phyloP scores from a whole-genome alignment of 2,797 vertebrate species.

The Phrynocephalus guinanensis region DNA sequence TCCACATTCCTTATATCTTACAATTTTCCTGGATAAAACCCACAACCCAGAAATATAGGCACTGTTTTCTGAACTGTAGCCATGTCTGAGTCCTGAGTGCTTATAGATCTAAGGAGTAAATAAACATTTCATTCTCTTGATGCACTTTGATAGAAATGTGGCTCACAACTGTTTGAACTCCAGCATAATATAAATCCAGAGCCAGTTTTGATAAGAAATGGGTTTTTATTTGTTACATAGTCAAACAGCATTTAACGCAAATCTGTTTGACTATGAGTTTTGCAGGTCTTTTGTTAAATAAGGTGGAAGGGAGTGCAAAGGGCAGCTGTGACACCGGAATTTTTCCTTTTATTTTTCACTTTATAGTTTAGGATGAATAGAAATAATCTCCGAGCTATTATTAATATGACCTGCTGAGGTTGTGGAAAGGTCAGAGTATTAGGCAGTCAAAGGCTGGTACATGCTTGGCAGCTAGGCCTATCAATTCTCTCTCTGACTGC shows the following conservation, averaged over 20 bases:
- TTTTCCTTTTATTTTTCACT: background rate
- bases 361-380: background rate
- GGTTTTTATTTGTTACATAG: background rate
- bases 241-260: background rate
- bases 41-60: background rate
- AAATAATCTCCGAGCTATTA: background rate
- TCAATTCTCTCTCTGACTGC: background rate
- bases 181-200: background rate
- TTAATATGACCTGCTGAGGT: constrained; percentile 2
- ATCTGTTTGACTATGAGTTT: constrained; percentile 8
- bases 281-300: background rate
- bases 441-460: constrained; percentile 22
- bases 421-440: constrained; percentile 19
- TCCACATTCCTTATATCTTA: too few species aligned
- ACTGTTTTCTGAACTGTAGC: background rate
- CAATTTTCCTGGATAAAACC: background rate
- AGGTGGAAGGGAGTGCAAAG: background rate
- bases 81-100: background rate
- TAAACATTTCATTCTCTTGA: background rate
- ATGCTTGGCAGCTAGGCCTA: constrained; percentile 20
- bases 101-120: background rate
- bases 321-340: background rate
- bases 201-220: background rate
- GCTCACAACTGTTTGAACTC: background rate
- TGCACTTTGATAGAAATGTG: background rate